Evolutionary conservation across 2,888 invertebrate genomes (phyloP).

Genomic region (Rhagium mordax): DNA sequence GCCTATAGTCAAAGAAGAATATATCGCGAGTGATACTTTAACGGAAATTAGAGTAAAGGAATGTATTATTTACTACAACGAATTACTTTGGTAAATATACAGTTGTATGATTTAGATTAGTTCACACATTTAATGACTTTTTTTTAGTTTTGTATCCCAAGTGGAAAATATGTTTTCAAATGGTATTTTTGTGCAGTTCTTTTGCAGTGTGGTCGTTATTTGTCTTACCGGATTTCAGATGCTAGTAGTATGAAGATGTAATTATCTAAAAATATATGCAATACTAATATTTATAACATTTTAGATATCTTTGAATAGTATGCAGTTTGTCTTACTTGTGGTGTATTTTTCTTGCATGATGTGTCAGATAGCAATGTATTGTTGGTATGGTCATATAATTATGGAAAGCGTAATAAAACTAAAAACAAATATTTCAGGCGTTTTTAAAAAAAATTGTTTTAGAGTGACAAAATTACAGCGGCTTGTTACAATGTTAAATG

Average conservation of each 20-base stretch:
- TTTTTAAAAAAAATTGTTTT: conserved; percentile 29
- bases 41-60: conserved; percentile 23
- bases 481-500: conserved; percentile 50
- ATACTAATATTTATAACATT: conserved; percentile 21
- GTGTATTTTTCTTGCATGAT: conserved; percentile 51
- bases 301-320: conserved; percentile 46
- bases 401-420: conserved; percentile 44
- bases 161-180: conserved; percentile 30
- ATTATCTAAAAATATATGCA: background rate
- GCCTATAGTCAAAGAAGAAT: background rate
- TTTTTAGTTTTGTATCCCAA: conserved; percentile 25
- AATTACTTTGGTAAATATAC: conserved; percentile 18
- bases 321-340: conserved; percentile 44
- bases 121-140: background rate
- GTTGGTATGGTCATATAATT: conserved; percentile 50
- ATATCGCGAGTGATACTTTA: background rate
- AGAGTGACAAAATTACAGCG: conserved; percentile 49
- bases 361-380: conserved; percentile 49
- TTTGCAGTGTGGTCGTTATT: conserved; percentile 28
- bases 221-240: conserved; percentile 17
- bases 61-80: conserved; percentile 30
- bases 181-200: conserved; percentile 30
- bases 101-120: background rate
- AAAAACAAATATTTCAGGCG: background rate
- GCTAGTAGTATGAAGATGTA: background rate